Percentiles rank a stretch among this genome's conserved stretches.
Evolutionary conservation across 37 sponge, comb jelly and placozoan genomes (phyloP).

Genomic region (Theonella swinhoei): DNA sequence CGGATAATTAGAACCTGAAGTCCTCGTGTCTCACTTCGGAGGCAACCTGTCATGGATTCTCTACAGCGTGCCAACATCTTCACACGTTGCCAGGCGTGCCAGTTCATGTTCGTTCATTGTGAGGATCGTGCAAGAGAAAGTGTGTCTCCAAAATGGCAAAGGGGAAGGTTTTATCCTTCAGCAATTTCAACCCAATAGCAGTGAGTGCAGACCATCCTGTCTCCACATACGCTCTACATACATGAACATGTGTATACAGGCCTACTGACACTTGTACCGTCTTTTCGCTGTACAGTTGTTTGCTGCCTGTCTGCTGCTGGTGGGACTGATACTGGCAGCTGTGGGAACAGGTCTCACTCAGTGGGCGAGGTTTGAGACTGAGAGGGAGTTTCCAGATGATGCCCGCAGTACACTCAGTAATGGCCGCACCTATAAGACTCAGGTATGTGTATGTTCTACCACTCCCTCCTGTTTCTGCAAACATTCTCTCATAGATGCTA

Average conservation of each 20-base stretch:
- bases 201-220: slow-evolving; percentile 17
- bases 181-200: slow-evolving; percentile 55
- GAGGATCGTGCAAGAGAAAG: no score
- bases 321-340: slow-evolving; percentile 49
- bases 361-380: slow-evolving; percentile 48
- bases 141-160: no score
- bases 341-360: slow-evolving; percentile 48
- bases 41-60: not conserved
- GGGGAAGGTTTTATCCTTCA: slow-evolving; percentile 33
- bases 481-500: no score
- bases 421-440: slow-evolving; percentile 32
- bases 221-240: not conserved
- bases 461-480: no score
- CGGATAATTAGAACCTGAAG: no score
- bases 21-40: no score
- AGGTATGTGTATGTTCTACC: not conserved
- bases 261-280: no score
- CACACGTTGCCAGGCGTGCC: not conserved
- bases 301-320: slow-evolving; percentile 27
- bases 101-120: no score
- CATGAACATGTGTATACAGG: not conserved
- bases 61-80: not conserved
- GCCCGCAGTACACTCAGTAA: not conserved
- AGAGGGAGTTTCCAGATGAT: not conserved
- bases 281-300: slow-evolving; percentile 27